Base-by-base conservation (phyloP, 2,888 invertebrate species). In the Pantelozetes paolii region DNA sequence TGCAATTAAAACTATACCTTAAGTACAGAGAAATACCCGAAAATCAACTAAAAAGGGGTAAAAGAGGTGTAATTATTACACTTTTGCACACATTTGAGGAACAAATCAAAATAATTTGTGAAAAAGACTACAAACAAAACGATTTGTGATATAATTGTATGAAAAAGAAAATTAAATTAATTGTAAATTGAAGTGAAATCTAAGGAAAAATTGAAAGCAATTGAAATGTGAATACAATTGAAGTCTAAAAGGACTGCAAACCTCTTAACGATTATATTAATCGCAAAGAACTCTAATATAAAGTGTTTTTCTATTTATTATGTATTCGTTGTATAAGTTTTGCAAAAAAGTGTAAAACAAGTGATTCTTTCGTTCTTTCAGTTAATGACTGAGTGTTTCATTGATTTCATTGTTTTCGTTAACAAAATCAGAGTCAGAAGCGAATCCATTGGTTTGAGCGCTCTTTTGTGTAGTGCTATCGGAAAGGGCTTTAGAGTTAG, bases 371-470 rank as follows among this genome's bases (percentile, higher is more conserved):
- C 23, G 18, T 59, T 23, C 40, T 1, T 18, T 67, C 67, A 67
- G 23, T 67, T 40, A 32, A 36, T 40, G 42, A 67, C 62, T 26
- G 62, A 62, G 2, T 40, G 9, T 6, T 40, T 67, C n/a, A 42
- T 67, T 67, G 36, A 67, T 67, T 42, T 67, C 67, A 13, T 67
- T 67, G 67, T 67, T 67, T 42, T 67, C 67, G 13, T 67, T 67
- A 36, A 67, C 67, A 67, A 67, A 67, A 67, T 67, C 67, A 20
- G 13, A 36, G 20, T 67, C 67, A 67, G 36, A 40, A 1, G 42
- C n/a, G 2, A 67, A 67, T n/a, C 67, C 67, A 42, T 67, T 67
- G 40, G 67, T 67, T 67, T 67, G 67, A 67, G 67, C 67, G 42
- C 67, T 67, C 67, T 67, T 67, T 42, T 36, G 32, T 23, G 40